A percentile compares a stretch with the other conserved stretches of the same genome.
phyloP scores from a whole-genome alignment of 1,140 invertebrate genomes.

The Macrobrachium rosenbergii region DNA sequence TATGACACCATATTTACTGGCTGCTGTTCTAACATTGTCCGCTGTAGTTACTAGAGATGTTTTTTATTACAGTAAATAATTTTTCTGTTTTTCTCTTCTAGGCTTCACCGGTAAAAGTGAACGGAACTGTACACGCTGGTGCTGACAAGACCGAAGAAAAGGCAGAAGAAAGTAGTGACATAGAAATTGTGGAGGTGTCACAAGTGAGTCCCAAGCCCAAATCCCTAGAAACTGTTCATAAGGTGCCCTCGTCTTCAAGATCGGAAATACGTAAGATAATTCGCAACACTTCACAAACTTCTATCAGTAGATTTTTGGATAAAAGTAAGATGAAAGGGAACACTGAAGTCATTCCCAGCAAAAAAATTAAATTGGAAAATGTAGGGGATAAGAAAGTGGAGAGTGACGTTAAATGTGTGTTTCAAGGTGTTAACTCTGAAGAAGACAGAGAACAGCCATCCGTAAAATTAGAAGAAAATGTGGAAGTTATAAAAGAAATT shows the following conservation, averaged over 20 bases:
- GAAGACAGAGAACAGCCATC: not conserved
- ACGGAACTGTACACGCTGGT: too few species aligned
- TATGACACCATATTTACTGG: too few species aligned
- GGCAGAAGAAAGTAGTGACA: slow-evolving; percentile 5
- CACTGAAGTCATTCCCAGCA: not conserved
- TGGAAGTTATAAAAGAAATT: not conserved
- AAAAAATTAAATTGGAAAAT: not conserved
- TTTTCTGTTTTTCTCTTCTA: too few species aligned
- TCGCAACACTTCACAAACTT: slow-evolving; percentile 7
- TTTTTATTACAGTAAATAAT: too few species aligned
- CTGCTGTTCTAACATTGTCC: too few species aligned
- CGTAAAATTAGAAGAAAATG: not conserved
- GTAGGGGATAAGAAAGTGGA: not conserved
- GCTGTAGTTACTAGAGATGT: too few species aligned
- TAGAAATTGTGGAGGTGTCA: slow-evolving; percentile 23
- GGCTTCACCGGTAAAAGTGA: too few species aligned
- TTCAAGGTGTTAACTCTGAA: too few species aligned
- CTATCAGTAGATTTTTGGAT: slow-evolving; percentile 18
- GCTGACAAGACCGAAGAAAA: too few species aligned
- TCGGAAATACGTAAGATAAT: slow-evolving; percentile 29
- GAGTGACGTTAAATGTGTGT: not conserved
- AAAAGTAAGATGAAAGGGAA: not conserved
- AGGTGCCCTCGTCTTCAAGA: not conserved
- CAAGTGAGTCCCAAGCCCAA: not conserved
- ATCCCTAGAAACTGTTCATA: not conserved